Base-by-base conservation (phyloP, 2,797 vertebrate genomes). In the Sebastes baramenuke region DNA sequence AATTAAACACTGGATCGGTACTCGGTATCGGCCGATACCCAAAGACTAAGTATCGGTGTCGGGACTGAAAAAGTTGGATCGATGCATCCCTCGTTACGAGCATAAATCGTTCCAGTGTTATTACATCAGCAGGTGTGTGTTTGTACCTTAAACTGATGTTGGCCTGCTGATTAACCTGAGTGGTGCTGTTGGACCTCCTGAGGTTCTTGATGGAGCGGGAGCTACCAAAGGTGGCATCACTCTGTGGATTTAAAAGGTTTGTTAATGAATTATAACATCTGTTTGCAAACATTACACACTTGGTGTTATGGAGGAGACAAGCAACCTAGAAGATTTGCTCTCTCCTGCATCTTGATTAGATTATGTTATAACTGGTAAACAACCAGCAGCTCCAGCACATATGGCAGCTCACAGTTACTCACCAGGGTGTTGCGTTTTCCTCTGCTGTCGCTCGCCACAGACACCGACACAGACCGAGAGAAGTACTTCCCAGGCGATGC, bases 161-260 rank as follows among this genome's bases (percentile, higher is more conserved):
- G 85, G 88, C 92, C 65, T 91, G 94, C 94, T 96, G 97, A 92
- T 94, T 96, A 49, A 99, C 97, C 80, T 98, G 98, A 0, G 97
- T 99, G 86, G 97, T 96, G 88, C 98, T 99, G 94, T 94, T 98
- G 72, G 97, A 99, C 22, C 98, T 92, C 27, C 97, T 91, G 5
- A 99, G 95, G 93, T 98, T 99, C 95, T 99, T 99, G 93, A 97
- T 96, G 10, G 97, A 96, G 73, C 95, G 93, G 24, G 96, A 91
- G 55, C 91, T 89, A 0, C 94, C 93, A 0, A 92, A 78, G 29
- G 93, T 90, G 0, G 72, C 70, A 42, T 97, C 96, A 0, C 95
- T 94, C 98, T 99, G 93, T 95, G 83, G 1, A 11, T 60, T 72
- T 16, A 74, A 79, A 75, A 71, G n/a, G 9, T 13, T 30, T 25